phyloP scores from a whole-genome alignment of 1,140 invertebrate genomes.

The Stegodyphus dumicola region DNA sequence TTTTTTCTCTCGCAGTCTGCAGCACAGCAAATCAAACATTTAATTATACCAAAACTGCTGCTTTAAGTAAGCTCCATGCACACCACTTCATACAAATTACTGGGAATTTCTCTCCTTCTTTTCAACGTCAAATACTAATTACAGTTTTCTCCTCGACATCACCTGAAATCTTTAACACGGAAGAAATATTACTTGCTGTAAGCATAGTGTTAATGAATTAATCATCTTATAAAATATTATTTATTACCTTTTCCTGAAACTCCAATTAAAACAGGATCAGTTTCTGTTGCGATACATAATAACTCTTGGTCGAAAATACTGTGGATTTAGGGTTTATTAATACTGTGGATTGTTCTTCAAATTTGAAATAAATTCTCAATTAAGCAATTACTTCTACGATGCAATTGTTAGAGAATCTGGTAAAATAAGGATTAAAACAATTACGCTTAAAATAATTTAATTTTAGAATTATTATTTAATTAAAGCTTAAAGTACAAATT shows the following conservation, averaged over 20 bases:
- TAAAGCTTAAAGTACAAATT: no score
- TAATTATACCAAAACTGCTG: neutral
- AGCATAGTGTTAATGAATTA: neutral
- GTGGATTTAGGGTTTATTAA: no score
- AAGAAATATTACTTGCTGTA: neutral
- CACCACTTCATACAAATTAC: neutral
- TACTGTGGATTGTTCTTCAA: no score
- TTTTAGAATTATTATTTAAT: no score
- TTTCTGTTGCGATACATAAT: no score
- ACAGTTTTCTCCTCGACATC: neutral
- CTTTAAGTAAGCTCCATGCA: neutral
- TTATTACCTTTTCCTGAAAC: neutral
- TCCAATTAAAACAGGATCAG: neutral
- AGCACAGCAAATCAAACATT: neutral
- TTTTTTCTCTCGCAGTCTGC: no score
- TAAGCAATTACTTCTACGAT: no score
- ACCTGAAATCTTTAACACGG: neutral
- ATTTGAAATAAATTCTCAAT: no score
- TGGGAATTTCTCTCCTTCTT: neutral
- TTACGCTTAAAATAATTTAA: no score
- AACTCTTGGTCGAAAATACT: no score
- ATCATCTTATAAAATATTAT: constrained; percentile 3
- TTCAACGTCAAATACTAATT: neutral
- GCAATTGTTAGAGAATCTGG: no score
- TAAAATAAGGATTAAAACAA: no score